Percentiles rank a stretch among this genome's conserved stretches.
These are phyloP conservation scores for Lepidurus apus DNA, from an alignment of 1,140 invertebrate species.

Conservation along the genomic window DNA sequence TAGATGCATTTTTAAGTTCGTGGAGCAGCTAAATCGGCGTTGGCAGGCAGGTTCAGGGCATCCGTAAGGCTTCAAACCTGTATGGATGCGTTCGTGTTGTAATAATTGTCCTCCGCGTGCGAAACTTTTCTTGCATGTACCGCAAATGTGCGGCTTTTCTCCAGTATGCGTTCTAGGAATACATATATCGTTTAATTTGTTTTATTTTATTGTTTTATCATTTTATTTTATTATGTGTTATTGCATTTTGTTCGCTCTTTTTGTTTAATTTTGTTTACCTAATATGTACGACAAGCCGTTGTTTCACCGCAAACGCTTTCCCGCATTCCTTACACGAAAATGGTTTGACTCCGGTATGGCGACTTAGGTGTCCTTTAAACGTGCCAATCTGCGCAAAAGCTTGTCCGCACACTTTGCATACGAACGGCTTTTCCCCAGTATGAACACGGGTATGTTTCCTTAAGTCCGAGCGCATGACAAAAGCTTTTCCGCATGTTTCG, in stretches of 20 bases:
- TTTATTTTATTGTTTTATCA: slow-evolving; percentile 51
- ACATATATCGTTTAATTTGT: slow-evolving; percentile 46
- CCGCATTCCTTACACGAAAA: slow-evolving; percentile 64
- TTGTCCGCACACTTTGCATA: slow-evolving; percentile 86
- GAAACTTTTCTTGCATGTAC: slow-evolving; percentile 38
- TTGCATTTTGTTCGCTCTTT: slow-evolving; percentile 46
- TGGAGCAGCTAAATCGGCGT: slow-evolving; percentile 69
- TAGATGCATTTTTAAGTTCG: slow-evolving; percentile 54
- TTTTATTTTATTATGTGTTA: slow-evolving; percentile 43
- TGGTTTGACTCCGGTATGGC: slow-evolving; percentile 61
- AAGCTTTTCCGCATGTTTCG: slow-evolving; percentile 29
- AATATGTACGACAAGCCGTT: slow-evolving; percentile 68
- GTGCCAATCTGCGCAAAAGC: slow-evolving; percentile 47
- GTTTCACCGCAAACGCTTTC: slow-evolving; percentile 67
- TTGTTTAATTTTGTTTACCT: slow-evolving; percentile 56
- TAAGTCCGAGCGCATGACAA: slow-evolving; percentile 28
- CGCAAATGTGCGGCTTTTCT: slow-evolving; percentile 57
- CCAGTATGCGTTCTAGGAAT: slow-evolving; percentile 48
- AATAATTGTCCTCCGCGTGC: slow-evolving; percentile 39
- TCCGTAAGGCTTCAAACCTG: slow-evolving; percentile 51
- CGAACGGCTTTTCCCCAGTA: slow-evolving; percentile 50
- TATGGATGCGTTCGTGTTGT: slow-evolving; percentile 41
- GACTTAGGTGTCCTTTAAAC: slow-evolving; percentile 41
- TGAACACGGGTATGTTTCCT: slow-evolving; percentile 34
- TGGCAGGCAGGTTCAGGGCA: slow-evolving; percentile 63